phyloP scores from a whole-genome alignment of 2,888 invertebrate species.

The Ormyrus thymus region DNA sequence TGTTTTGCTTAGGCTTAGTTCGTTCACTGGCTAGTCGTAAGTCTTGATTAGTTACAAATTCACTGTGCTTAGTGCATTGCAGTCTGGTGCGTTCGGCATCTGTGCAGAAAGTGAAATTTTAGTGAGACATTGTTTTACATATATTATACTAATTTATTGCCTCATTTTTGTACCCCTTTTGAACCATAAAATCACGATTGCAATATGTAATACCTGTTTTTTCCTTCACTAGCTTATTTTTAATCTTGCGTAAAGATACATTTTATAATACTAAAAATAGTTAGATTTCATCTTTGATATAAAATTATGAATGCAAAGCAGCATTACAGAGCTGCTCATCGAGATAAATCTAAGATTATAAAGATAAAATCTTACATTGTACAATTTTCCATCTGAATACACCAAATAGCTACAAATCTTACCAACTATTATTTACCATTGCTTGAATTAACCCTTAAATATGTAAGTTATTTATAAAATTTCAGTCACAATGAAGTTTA shows the following conservation, averaged over 20 bases:
- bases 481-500: no score
- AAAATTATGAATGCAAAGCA: no score
- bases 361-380: neutral
- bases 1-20: neutral
- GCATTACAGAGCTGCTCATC: no score
- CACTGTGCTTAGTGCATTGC: constrained; percentile 54
- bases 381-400: neutral
- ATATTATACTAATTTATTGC: no score
- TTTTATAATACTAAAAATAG: no score
- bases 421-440: constrained; percentile 3
- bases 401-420: constrained; percentile 17
- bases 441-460: neutral
- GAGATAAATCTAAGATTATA: no score
- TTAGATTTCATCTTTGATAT: no score
- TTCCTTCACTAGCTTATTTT: no score
- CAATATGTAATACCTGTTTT: no score
- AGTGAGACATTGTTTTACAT: constrained; percentile 17
- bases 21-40: neutral
- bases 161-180: neutral
- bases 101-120: constrained; percentile 45
- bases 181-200: constrained; percentile 39
- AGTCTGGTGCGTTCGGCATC: constrained; percentile 50
- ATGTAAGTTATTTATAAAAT: neutral
- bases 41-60: constrained; percentile 40
- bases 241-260: no score